A percentile compares a stretch with the other conserved stretches of the same genome.
Evolutionary conservation across 2,888 invertebrate species (phyloP).

Genomic region (Lumbricus terrestris): DNA sequence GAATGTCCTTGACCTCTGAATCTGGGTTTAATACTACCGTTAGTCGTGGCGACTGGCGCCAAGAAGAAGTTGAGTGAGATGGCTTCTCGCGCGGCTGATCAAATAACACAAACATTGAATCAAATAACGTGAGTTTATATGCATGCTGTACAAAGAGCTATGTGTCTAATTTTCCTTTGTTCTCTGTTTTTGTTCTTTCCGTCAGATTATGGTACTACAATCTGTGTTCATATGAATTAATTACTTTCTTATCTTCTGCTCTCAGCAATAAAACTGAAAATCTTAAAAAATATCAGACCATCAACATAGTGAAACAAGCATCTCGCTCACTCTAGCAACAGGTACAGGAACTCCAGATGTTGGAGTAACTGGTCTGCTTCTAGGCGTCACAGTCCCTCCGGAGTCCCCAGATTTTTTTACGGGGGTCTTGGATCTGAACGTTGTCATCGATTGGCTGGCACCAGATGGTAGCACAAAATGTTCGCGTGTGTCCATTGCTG

Average conservation of each 20-base stretch:
- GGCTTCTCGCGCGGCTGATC: slow-evolving; percentile 18
- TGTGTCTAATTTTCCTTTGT: background rate
- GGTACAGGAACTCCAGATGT: background rate
- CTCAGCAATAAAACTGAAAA: too few species aligned
- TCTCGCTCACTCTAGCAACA: background rate
- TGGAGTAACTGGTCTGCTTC: slow-evolving; percentile 15
- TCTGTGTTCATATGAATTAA: background rate
- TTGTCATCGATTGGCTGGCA: slow-evolving; percentile 26
- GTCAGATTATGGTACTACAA: background rate
- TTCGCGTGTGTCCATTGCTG: slow-evolving; percentile 26
- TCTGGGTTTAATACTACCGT: background rate
- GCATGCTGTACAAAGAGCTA: background rate
- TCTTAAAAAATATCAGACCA: background rate
- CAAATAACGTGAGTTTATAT: background rate
- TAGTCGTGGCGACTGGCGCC: slow-evolving; percentile 15
- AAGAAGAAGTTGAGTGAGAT: background rate
- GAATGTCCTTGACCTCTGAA: background rate
- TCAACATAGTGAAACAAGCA: background rate
- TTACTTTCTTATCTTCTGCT: background rate
- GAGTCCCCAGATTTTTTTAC: slow-evolving; percentile 24
- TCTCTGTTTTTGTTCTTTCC: background rate
- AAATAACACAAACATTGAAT: too few species aligned
- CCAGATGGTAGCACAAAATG: slow-evolving; percentile 27
- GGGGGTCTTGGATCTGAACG: slow-evolving; percentile 29
- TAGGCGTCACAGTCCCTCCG: slow-evolving; percentile 4